Conservation (phyloP, 2,113 vertebrate species). For the Gadus macrocephalus region DNA sequence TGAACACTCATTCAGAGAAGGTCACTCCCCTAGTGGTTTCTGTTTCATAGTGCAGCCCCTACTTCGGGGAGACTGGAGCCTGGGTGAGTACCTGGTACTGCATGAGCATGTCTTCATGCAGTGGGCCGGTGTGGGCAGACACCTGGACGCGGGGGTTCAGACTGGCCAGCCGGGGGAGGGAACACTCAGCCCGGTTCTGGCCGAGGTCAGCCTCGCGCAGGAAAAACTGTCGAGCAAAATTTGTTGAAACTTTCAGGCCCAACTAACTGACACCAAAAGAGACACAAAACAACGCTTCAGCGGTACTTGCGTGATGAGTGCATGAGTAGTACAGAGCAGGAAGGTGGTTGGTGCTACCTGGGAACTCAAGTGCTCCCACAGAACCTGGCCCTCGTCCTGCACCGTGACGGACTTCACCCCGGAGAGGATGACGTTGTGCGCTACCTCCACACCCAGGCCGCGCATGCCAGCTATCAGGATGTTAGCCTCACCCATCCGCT, state of each 20-base stretch:
- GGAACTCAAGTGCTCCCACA: constrained; percentile 73
- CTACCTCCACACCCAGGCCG: constrained; percentile 85
- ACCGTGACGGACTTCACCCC: constrained; percentile 83
- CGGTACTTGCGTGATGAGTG: no score
- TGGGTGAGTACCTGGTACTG: constrained; percentile 73
- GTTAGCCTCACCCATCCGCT: constrained; percentile 60
- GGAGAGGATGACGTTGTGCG: constrained; percentile 83
- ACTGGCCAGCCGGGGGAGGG: constrained; percentile 58
- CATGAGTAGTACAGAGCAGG: no score
- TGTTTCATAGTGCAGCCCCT: not conserved
- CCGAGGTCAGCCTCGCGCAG: constrained; percentile 72
- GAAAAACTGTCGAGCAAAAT: constrained; percentile 73
- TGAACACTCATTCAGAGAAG: no score
- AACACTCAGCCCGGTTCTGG: constrained; percentile 75
- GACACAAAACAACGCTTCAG: no score
- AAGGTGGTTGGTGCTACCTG: constrained; percentile 71
- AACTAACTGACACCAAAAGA: not conserved
- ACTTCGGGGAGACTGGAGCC: not conserved
- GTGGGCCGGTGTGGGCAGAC: constrained; percentile 41
- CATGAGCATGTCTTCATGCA: constrained; percentile 68
- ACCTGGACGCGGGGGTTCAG: constrained; percentile 76
- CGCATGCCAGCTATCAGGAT: constrained; percentile 83
- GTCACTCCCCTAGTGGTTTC: no score
- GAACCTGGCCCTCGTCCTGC: constrained; percentile 70
- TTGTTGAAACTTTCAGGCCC: not conserved